Evolutionary conservation across 2,797 vertebrate species (phyloP), one percentile per base, ranked within the genome.

Genomic region (Sardinella longiceps): DNA sequence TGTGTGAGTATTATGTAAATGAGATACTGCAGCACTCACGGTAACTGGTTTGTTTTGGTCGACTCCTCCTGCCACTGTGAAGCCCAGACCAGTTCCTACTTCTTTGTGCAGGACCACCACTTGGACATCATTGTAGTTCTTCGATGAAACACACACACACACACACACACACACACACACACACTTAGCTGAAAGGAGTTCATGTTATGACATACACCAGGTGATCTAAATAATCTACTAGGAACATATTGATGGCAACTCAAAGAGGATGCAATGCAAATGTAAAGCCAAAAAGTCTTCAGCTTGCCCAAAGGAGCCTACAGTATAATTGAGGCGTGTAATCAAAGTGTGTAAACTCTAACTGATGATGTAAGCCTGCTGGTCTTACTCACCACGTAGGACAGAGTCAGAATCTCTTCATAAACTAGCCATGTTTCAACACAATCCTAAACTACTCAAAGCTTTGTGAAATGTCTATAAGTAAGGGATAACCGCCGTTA

Each of bases 51-150:
- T 96, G 89, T 93, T 96, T 89, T 96, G 95, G 89, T 97, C 96
- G 81, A 91, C 88, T 3, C 96, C 96, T 83, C 96, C 96, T 45
- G 95, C 95, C 82, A 97, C 74, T 83, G 95, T 97, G 91, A 97
- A 96, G 82, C 96, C 96, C 14, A 96, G 92, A 45, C 95, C 96
- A 23, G 91, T 90, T 45, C 94, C 96, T 6, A 94, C 81, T 2
- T 96, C 96, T 87, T 97, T 97, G 87, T 97, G 96, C 45, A 96
- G 93, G 84, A 97, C 95, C 81, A 95, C 94, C 83, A 97, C 96
- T 66, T 95, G 93, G 28, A 96, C 93, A 5, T 95, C 94, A 0
- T 94, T 86, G 81, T 91, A 94, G 81, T 94, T 92, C 95, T 96
- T 87, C 43, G 12, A 12, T 48, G 46, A 48, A 48, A 84, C 81